Evolutionary conservation across 2,888 invertebrate species (phyloP).

Genomic region (Subacronicta megacephala): DNA sequence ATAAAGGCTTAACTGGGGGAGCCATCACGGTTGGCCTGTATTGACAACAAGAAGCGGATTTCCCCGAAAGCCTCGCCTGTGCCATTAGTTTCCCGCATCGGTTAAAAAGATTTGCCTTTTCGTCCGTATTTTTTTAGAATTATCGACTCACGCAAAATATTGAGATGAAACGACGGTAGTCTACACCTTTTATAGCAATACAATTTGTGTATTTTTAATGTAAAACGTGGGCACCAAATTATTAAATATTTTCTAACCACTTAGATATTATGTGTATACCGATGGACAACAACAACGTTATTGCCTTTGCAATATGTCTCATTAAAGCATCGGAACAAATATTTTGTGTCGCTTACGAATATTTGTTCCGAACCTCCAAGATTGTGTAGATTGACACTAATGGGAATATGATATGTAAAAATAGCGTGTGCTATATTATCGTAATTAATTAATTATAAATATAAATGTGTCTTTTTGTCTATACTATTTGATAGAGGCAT

Average conservation of each 20-base stretch:
- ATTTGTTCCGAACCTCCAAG: constrained; percentile 5
- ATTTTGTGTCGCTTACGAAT: constrained; percentile 10
- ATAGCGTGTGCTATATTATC: no score
- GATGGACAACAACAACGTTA: no score
- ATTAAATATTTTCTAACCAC: no score
- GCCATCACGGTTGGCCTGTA: constrained; percentile 87
- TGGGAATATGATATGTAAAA: no score
- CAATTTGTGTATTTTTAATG: not conserved
- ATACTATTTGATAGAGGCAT: no score
- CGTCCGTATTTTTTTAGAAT: constrained; percentile 83
- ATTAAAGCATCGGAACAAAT: no score
- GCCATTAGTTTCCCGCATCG: constrained; percentile 89
- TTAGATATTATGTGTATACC: no score
- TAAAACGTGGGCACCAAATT: no score
- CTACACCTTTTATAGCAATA: constrained; percentile 16
- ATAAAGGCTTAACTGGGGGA: constrained; percentile 88
- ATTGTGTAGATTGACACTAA: constrained; percentile 10
- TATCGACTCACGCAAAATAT: constrained; percentile 83
- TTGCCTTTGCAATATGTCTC: no score
- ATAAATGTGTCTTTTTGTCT: no score
- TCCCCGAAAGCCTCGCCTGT: constrained; percentile 87
- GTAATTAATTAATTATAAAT: no score
- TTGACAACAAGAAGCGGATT: constrained; percentile 90
- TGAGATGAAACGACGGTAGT: constrained; percentile 70
- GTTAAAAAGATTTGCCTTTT: constrained; percentile 88